Conservation (phyloP, 2,113 vertebrate species). For the Camelus bactrianus region DNA sequence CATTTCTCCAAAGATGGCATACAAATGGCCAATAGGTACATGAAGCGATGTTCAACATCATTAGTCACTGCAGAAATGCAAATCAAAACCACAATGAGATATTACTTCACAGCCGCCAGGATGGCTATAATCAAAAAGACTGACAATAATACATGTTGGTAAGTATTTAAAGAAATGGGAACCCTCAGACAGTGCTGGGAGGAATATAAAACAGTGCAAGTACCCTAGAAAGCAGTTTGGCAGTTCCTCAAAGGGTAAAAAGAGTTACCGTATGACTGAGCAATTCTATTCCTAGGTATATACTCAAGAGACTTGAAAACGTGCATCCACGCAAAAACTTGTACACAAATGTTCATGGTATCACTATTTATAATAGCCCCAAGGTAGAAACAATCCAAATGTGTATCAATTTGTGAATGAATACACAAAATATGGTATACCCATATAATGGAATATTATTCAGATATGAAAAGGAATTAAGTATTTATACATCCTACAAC, state of each 20-base stretch:
- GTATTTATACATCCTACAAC: background rate
- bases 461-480: background rate
- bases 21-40: background rate
- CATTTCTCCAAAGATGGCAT: background rate
- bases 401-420: background rate
- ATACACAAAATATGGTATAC: background rate
- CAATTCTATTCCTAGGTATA: background rate
- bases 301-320: background rate
- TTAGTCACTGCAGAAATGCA: background rate
- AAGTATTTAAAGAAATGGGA: background rate
- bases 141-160: background rate
- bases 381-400: background rate
- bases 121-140: background rate
- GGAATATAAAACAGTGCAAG: background rate
- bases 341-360: background rate
- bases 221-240: background rate
- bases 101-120: background rate
- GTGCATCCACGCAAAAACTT: background rate
- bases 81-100: background rate
- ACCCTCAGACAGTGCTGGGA: background rate
- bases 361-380: background rate
- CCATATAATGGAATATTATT: background rate
- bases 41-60: background rate
- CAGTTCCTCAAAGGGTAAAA: slow-evolving; percentile 9
- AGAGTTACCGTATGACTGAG: background rate